A percentile compares a stretch with the other conserved stretches of the same genome.
Conservation (phyloP, 2,797 vertebrate genomes). For the Galagoides demidoff region DNA sequence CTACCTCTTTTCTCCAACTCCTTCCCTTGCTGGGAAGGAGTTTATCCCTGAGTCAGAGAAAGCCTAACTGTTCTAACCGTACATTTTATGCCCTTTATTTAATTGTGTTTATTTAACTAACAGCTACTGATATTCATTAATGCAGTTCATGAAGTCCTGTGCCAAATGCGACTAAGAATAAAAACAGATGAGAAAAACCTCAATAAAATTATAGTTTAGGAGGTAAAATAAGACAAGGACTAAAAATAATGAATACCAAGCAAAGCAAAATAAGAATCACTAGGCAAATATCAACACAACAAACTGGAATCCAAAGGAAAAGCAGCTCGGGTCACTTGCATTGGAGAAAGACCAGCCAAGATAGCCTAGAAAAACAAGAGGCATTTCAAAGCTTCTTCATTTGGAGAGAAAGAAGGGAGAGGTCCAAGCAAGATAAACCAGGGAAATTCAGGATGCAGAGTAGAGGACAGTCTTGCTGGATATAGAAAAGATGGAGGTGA, state of each 20-base stretch:
- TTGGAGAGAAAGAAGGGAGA: background rate
- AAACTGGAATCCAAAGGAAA: background rate
- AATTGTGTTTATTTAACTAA: background rate
- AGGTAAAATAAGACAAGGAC: background rate
- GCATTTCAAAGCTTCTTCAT: background rate
- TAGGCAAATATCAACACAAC: background rate
- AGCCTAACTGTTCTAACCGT: background rate
- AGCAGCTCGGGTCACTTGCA: background rate
- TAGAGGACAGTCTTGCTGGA: background rate
- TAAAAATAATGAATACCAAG: background rate
- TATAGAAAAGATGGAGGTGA: background rate
- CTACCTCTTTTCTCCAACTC: background rate
- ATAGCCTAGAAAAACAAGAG: background rate
- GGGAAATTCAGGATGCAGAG: background rate
- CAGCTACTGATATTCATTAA: background rate
- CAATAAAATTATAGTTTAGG: background rate
- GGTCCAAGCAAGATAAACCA: background rate
- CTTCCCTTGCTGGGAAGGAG: background rate
- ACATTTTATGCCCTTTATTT: background rate
- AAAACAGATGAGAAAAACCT: background rate
- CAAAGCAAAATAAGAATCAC: background rate
- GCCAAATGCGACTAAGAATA: background rate
- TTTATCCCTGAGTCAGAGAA: background rate
- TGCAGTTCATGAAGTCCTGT: background rate
- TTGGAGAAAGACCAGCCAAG: background rate